Percentiles rank a stretch among this genome's conserved stretches.
Evolutionary conservation across 2,888 invertebrate species (phyloP).

Genomic region (Watsonalla binaria): DNA sequence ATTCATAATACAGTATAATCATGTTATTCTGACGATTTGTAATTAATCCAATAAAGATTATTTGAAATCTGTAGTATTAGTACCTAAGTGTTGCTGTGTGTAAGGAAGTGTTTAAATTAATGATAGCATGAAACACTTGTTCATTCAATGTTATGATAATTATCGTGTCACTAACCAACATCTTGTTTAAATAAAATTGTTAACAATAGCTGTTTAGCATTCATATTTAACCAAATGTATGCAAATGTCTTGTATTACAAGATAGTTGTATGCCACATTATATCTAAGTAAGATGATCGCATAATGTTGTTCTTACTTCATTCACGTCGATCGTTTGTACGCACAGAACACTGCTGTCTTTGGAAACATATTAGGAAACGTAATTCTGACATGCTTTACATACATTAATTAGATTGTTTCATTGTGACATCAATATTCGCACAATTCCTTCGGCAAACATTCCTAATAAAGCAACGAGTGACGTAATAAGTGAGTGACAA

Average conservation of each 20-base stretch:
- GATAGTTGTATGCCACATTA: background rate
- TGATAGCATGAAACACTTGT: background rate
- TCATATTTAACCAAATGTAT: background rate
- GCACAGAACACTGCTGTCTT: background rate
- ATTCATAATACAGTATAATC: too few species aligned
- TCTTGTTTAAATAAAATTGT: background rate
- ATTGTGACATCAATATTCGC: background rate
- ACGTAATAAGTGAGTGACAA: background rate
- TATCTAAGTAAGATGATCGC: background rate
- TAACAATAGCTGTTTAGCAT: background rate
- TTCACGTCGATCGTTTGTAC: background rate
- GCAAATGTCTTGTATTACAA: background rate
- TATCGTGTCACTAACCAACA: background rate
- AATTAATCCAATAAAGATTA: too few species aligned
- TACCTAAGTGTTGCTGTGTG: background rate
- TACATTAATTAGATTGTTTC: background rate
- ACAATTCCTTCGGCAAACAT: background rate
- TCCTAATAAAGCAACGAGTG: background rate
- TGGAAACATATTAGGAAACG: background rate
- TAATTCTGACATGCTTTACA: background rate
- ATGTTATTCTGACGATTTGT: too few species aligned
- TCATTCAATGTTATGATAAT: background rate
- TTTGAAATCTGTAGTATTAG: too few species aligned
- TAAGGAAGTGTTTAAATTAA: background rate
- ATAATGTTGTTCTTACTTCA: background rate